Base-by-base conservation (phyloP, 2,888 invertebrate species). In the Ectemnius cavifrons region DNA sequence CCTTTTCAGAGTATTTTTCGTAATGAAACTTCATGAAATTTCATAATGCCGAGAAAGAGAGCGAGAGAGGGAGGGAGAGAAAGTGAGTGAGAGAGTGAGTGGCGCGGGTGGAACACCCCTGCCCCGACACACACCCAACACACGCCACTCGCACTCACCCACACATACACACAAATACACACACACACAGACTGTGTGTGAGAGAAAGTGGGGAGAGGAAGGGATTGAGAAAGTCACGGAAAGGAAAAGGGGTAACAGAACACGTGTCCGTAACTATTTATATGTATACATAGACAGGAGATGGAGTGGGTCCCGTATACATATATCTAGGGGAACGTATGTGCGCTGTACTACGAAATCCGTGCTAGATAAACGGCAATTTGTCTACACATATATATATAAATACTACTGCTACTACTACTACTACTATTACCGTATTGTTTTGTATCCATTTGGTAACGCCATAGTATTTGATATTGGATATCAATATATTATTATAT, bases 11-110 rank as follows among this genome's bases (percentile, higher is more conserved):
- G 83, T 84, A 85, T 85, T 86, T 84, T 87, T 84, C 84, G 85
- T 84, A 83, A 83, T 77, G 81, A 75, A 37, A 89, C 86, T 90
- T 90, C 91, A 91, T 91, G 91, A 91, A 91, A 91, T 91, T 91
- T 91, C 91, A 91, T 91, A 91, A 91, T 90, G 82, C 75, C 74
- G 67, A 77, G 77, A 81, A 73, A 76, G 76, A 52, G 16, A 52
- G 52, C 52, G 52, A 14, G n/a, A 6, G 14, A 47, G n/a, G 11
- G 47, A n/a, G 47, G n/a, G 47, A 47, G 11, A 70, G 63, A 69
- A 78, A 57, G 52, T 16, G 52, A 14, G 47, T 11, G 11, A 47
- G 47, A 47, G 52, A 37, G 16, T 16, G 14, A 16, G 52, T 14
- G 16, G 52, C 14, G 14, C 67, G 61, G 71, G 78, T 52, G 72